Evolutionary conservation across 2,888 invertebrate genomes (phyloP).

Genomic region (Lasioglossum marginatum): DNA sequence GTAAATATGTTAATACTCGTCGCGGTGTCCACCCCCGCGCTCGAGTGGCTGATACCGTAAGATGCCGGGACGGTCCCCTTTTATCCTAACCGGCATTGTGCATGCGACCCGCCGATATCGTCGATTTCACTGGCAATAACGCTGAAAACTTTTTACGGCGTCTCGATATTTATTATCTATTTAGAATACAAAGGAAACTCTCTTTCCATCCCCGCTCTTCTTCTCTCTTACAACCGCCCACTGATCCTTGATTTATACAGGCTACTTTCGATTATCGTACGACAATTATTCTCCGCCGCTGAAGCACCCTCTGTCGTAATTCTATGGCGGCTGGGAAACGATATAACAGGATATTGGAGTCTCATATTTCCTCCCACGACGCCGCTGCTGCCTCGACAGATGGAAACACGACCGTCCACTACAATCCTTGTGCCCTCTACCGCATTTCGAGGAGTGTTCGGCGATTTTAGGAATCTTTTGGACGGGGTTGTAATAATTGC

Average conservation of each 20-base stretch:
- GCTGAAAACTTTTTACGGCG: slow-evolving; percentile 61
- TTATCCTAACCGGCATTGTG: slow-evolving; percentile 65
- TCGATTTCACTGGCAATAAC: slow-evolving; percentile 64
- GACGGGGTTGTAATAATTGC: background rate
- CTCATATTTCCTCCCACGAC: background rate
- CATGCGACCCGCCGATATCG: slow-evolving; percentile 62
- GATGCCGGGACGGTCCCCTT: slow-evolving; percentile 47
- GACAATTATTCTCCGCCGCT: slow-evolving; percentile 35
- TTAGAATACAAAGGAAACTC: slow-evolving; percentile 51
- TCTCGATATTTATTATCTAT: slow-evolving; percentile 66
- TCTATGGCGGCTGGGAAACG: background rate
- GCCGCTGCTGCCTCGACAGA: background rate
- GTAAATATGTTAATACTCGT: slow-evolving; percentile 73
- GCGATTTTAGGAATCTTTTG: background rate
- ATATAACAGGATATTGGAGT: background rate
- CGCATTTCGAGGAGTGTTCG: background rate
- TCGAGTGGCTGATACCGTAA: slow-evolving; percentile 61
- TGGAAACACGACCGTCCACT: background rate
- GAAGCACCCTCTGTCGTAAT: background rate
- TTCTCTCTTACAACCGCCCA: background rate
- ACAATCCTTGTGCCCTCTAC: background rate
- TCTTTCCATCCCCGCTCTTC: background rate
- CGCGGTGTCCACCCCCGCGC: slow-evolving; percentile 53
- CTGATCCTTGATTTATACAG: slow-evolving; percentile 23
- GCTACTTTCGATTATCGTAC: background rate